A percentile compares a stretch with the other conserved stretches of the same genome.
Conservation (phyloP, 2,113 vertebrate species). For the Haemorhous mexicanus region DNA sequence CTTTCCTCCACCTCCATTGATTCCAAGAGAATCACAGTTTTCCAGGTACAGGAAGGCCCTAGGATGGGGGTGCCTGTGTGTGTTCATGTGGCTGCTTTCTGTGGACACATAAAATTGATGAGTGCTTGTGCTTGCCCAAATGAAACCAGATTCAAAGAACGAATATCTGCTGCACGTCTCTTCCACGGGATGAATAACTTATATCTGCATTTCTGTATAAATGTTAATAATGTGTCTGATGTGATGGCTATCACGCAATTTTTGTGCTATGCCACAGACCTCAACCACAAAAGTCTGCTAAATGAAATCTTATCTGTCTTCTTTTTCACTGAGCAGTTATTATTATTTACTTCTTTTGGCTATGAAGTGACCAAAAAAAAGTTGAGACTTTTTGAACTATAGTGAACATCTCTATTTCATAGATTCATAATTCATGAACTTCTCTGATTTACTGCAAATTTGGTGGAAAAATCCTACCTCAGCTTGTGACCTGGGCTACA, state of each 20-base stretch:
- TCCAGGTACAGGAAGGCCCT: neutral
- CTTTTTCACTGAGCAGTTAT: neutral
- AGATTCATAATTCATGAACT: neutral
- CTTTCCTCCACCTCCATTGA: neutral
- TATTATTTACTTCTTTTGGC: conserved; percentile 13
- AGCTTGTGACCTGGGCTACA: neutral
- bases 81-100: neutral
- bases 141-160: neutral
- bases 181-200: neutral
- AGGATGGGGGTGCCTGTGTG: rapidly evolving
- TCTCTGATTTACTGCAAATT: conserved; percentile 37
- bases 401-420: conserved; percentile 24
- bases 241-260: neutral
- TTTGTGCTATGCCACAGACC: neutral
- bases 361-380: conserved; percentile 2
- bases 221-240: conserved; percentile 19
- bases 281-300: neutral
- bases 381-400: conserved; percentile 10
- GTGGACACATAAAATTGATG: neutral
- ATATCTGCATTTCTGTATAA: neutral
- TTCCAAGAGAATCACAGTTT: neutral
- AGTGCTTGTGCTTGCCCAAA: neutral
- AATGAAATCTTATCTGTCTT: neutral
- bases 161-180: neutral
- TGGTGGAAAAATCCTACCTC: neutral